A percentile compares a stretch with the other conserved stretches of the same genome.
Evolutionary conservation across 37 sponge, comb jelly and placozoan genomes (phyloP).

Genomic region (Chondrosia reniformis): DNA sequence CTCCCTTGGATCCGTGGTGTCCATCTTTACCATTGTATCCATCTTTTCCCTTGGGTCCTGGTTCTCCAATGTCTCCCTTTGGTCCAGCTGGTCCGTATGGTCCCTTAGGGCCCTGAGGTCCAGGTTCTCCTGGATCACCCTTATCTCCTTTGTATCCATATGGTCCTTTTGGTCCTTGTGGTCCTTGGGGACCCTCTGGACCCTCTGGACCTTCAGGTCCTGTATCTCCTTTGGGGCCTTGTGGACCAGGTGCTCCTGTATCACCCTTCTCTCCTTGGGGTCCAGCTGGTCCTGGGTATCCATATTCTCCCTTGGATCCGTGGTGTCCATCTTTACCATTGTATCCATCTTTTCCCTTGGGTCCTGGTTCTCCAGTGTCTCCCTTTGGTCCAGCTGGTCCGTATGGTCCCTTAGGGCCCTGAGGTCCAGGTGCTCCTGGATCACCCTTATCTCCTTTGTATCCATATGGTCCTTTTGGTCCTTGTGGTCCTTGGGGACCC

Average conservation of each 20-base stretch:
- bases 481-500: background rate
- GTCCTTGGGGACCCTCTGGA: background rate
- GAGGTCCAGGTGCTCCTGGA: background rate
- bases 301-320: no score
- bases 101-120: no score
- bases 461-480: background rate
- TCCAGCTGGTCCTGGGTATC: no score
- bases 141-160: background rate
- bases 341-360: background rate
- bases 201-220: conserved; percentile 1
- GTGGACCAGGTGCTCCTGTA: no score
- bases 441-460: background rate
- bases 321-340: background rate
- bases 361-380: no score
- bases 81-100: no score
- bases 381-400: no score
- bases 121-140: background rate
- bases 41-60: background rate
- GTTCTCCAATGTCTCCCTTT: no score
- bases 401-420: no score
- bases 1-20: no score
- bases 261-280: no score
- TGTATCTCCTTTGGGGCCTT: no score
- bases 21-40: background rate
- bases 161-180: background rate